Base-by-base conservation (phyloP, 2,797 vertebrate species). In the Xenentodon cancila region DNA sequence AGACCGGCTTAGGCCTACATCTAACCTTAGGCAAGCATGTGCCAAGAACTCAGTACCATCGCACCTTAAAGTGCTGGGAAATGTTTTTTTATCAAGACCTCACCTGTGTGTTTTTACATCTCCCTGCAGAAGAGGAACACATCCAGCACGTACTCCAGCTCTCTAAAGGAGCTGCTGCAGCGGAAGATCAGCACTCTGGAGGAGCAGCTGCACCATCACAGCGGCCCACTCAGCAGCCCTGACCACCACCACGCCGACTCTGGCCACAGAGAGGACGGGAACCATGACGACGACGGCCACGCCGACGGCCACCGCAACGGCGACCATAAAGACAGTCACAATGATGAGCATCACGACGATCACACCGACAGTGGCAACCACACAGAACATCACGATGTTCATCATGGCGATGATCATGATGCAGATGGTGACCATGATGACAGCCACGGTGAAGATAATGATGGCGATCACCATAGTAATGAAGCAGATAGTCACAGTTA, bases 141-240 rank as follows among this genome's bases (percentile, higher is more conserved):
- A 0, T 94, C 94, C 27, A 87, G 86, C 12, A 81, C 89, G 0
- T 94, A 93, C 85, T 93, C 95, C 32, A 91, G 89, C 73, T 94
- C 94, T 34, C 84, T 95, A 77, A 93, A 85, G 58, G 94, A 95
- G 59, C 90, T 94, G 27, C 91, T 96, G 43, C 94, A 94, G 89
- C 92, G 93, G 79, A 95, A 94, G 89, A 95, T 95, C 62, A 82
- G 49, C 8, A 65, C 90, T 46, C 85, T 96, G 61, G 95, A 96
- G 77, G 84, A 92, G 62, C 95, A 95, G 85, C 91, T 94, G 61
- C 91, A 91, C 7, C 90, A 75, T 19, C 77, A 60, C 25, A 84
- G 59, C 2, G n/a, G 79, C 0, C 37, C 84, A 37, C 77, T 80
- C 27, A 70, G 67, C 46, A 32, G 56, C 37, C 64, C 64, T 0